These are phyloP conservation scores for Xanthostigma xanthostigma DNA, from an alignment of 2,888 invertebrate species.

Conservation along the genomic window DNA sequence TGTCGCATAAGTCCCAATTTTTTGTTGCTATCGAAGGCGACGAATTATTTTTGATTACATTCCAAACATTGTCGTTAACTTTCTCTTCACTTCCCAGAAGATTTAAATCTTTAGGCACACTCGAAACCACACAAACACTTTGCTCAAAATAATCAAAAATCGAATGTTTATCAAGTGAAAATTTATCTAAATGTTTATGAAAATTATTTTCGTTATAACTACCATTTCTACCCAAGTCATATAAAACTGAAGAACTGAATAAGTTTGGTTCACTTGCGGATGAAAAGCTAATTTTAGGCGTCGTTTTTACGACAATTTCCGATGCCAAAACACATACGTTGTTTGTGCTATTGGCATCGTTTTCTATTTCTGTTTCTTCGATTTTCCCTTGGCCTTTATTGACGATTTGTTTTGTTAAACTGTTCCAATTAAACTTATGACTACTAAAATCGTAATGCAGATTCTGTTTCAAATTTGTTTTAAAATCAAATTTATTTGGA, in stretches of 20 bases:
- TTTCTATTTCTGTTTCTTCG: too few relatives aligned
- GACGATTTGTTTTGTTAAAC: too few relatives aligned
- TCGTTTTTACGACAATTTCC: conserved; percentile 14
- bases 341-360: too few relatives aligned
- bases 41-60: conserved; percentile 11
- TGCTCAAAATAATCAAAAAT: conserved; percentile 19
- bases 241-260: conserved; percentile 7
- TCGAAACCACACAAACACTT: conserved; percentile 31
- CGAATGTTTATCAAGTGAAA: too few relatives aligned
- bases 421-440: too few relatives aligned
- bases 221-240: too few relatives aligned
- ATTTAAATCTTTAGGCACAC: conserved; percentile 52
- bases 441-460: too few relatives aligned
- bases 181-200: too few relatives aligned
- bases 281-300: conserved; percentile 24
- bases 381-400: too few relatives aligned
- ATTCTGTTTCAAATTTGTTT: too few relatives aligned
- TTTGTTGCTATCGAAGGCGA: conserved; percentile 25
- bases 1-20: conserved; percentile 28
- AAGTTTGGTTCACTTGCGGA: conserved; percentile 29
- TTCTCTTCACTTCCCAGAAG: conserved; percentile 29
- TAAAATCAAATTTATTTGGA: conserved; percentile 14
- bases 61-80: conserved; percentile 14
- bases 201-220: too few relatives aligned
- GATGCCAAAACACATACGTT: conserved; percentile 9